Base-by-base conservation (phyloP, 64 coral and sea anemone genomes). In the Actinia equina region DNA sequence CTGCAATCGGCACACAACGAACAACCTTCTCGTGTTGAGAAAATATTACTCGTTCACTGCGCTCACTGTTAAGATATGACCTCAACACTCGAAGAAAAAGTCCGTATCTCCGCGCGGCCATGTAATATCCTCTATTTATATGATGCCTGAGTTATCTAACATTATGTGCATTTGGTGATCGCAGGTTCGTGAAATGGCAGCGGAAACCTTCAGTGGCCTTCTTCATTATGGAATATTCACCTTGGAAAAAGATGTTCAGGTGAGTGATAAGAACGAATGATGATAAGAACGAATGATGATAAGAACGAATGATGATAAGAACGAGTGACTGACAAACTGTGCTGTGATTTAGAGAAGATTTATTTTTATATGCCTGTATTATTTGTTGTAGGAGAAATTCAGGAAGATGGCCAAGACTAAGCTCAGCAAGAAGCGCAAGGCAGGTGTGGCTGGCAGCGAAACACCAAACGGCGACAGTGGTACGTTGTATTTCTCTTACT, bases 101-200 rank as follows among this genome's bases (percentile, higher is more conserved):
- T n/a, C n/a, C n/a, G n/a, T n/a, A n/a, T n/a, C n/a, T n/a, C n/a
- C n/a, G n/a, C n/a, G n/a, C n/a, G n/a, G n/a, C n/a, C n/a, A n/a
- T n/a, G n/a, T n/a, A n/a, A n/a, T n/a, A n/a, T n/a, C n/a, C n/a
- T n/a, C n/a, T n/a, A n/a, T n/a, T n/a, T n/a, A n/a, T n/a, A n/a
- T n/a, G n/a, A 63, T 20, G 16, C 30, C 30, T 37, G 30, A 37
- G 30, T 37, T 37, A 37, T 37, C 30, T 37, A 37, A 23, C 22
- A n/a, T n/a, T 13, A 30, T 26, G 26, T 25, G 3, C 1, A 9
- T 10, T 74, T 74, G n/a, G 41, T 74, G 27, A 41, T 18, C 44
- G 10, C 54, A 98, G 96, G 96, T 98, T 95, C 96, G 96, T 53
- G 96, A 94, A 43, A 90, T 92, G 90, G 96, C 96, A 23, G 90